These are phyloP conservation scores for Gasteruption jaculator DNA, from an alignment of 2,888 invertebrate genomes.

Conservation along the genomic window DNA sequence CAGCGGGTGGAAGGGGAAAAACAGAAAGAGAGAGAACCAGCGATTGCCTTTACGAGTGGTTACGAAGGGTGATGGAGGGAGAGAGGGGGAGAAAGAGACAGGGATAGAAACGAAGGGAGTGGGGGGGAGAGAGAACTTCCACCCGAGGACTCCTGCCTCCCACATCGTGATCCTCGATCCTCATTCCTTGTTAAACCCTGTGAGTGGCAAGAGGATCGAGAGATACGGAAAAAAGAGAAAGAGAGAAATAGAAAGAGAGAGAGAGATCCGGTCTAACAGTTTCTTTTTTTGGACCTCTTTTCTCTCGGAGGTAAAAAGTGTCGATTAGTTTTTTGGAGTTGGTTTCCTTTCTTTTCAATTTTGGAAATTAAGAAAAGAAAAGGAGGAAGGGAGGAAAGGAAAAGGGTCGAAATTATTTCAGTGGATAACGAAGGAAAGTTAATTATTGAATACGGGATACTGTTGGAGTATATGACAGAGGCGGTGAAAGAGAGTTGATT, in stretches of 20 bases:
- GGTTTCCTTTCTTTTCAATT: too few relatives aligned
- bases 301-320: constrained; percentile 2
- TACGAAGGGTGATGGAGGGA: constrained; percentile 17
- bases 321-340: too few relatives aligned
- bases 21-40: too few relatives aligned
- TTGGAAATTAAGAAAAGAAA: constrained; percentile 1
- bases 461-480: too few relatives aligned
- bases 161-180: constrained; percentile 28
- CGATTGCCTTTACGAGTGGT: too few relatives aligned
- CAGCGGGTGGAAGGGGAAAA: constrained; percentile 9
- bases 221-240: too few relatives aligned
- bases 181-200: constrained; percentile 39
- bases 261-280: too few relatives aligned
- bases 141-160: constrained; percentile 22
- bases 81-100: constrained; percentile 20
- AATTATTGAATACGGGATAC: constrained; percentile 6
- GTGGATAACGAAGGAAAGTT: constrained; percentile 7
- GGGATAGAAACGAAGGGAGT: constrained; percentile 22
- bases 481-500: too few relatives aligned
- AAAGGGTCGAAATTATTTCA: constrained; percentile 1
- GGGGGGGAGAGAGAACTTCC: constrained; percentile 14
- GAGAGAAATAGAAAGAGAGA: too few relatives aligned
- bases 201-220: constrained; percentile 12
- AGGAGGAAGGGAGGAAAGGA: not conserved
- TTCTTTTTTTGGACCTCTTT: constrained; percentile 5